Percentiles rank a stretch among this genome's conserved stretches.
These are phyloP conservation scores for Polylopha cassiicola DNA, from an alignment of 2,888 invertebrate genomes.

Conservation along the genomic window DNA sequence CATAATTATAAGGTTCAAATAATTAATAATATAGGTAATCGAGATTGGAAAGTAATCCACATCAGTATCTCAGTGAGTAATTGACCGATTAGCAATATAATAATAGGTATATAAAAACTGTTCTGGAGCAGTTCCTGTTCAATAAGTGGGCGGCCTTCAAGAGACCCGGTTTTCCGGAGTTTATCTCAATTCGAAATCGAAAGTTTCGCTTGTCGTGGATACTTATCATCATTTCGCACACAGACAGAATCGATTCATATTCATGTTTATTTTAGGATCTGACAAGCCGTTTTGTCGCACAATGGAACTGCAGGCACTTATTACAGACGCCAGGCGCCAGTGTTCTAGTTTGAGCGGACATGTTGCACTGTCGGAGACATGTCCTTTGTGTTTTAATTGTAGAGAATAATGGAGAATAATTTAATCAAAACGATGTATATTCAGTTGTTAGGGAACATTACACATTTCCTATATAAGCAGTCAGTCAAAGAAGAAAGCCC, in stretches of 20 bases:
- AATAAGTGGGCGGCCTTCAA: conserved; percentile 10
- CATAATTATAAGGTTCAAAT: too few relatives aligned
- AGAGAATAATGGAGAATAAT: not conserved
- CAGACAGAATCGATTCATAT: conserved; percentile 6
- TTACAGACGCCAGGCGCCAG: too few relatives aligned
- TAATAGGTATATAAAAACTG: conserved; percentile 6
- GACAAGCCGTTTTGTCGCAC: not conserved
- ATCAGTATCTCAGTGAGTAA: too few relatives aligned
- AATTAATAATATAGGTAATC: conserved; percentile 2
- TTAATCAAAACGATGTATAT: conserved; percentile 2
- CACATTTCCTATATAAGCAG: too few relatives aligned
- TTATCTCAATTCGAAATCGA: conserved; percentile 14
- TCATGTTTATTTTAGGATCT: not conserved
- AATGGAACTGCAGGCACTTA: not conserved
- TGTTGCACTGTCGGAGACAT: not conserved
- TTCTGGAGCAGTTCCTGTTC: conserved; percentile 13
- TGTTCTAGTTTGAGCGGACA: not conserved
- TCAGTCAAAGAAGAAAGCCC: too few relatives aligned
- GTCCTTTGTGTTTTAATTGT: conserved; percentile 3
- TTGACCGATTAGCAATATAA: too few relatives aligned
- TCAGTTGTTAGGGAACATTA: conserved; percentile 7
- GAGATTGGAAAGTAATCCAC: conserved; percentile 12
- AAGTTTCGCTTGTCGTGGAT: conserved; percentile 6
- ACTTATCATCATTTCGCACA: conserved; percentile 5
- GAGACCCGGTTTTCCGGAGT: conserved; percentile 14